These are phyloP conservation scores for Stigmatopora argus DNA, from an alignment of 2,113 vertebrate species.

Conservation along the genomic window DNA sequence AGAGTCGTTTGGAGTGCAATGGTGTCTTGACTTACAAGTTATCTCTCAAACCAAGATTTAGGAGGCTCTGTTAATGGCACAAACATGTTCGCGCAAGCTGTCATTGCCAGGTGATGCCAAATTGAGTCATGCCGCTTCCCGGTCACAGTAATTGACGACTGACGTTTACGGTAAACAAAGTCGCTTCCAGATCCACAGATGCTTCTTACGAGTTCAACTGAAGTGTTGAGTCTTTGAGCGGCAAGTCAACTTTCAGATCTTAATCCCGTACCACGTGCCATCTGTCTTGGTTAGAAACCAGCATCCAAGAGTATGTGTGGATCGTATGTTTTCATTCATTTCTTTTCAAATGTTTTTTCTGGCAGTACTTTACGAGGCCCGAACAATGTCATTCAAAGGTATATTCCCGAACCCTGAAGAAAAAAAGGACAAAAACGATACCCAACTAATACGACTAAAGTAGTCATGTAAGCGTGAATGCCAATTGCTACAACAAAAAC, in stretches of 20 bases:
- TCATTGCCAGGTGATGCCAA: background rate
- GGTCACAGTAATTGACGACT: background rate
- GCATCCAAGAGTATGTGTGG: no score
- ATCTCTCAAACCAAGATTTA: background rate
- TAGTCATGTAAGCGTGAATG: no score
- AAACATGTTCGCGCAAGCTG: background rate
- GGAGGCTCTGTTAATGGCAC: background rate
- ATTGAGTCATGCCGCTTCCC: background rate
- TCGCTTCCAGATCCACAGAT: slow-evolving; percentile 6
- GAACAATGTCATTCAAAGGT: no score
- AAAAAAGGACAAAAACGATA: no score
- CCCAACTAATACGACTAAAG: no score
- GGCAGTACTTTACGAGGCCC: no score
- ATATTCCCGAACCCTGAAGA: no score
- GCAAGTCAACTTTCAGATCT: slow-evolving; percentile 1
- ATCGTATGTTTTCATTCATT: no score
- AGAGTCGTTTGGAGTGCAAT: no score
- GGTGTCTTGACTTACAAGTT: background rate
- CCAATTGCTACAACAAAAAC: no score
- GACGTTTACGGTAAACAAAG: background rate
- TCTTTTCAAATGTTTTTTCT: no score
- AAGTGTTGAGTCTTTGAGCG: slow-evolving; percentile 5
- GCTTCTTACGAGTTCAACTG: background rate
- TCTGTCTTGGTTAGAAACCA: slow-evolving; percentile 1
- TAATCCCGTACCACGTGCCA: background rate